Evolutionary conservation across 2,113 vertebrate species (phyloP).

Genomic region (Zosterops lateralis): DNA sequence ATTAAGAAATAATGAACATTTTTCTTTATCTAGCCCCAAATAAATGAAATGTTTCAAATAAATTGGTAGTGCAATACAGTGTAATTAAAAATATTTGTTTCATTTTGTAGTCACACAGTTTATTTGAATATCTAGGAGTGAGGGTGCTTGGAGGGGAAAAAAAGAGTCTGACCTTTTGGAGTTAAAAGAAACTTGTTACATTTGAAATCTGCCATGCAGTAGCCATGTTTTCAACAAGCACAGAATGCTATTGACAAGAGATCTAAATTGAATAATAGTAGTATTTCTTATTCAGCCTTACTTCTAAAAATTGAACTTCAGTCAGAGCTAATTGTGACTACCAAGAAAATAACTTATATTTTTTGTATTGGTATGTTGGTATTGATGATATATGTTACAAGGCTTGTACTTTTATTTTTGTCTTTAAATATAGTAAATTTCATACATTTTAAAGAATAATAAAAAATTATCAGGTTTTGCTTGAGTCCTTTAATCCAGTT

Average conservation of each 20-base stretch:
- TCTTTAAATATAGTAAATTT: not conserved
- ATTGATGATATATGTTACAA: not conserved
- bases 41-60: not conserved
- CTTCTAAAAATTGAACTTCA: not conserved
- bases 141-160: not conserved
- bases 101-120: not conserved
- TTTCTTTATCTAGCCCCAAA: not conserved
- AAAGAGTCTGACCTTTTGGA: not conserved
- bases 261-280: not conserved
- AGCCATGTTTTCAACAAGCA: not conserved
- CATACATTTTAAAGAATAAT: not conserved
- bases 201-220: not conserved
- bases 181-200: not conserved
- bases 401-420: not conserved
- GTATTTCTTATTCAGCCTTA: not conserved
- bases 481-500: not conserved
- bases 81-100: not conserved
- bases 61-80: not conserved
- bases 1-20: not conserved
- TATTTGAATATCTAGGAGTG: rapidly evolving
- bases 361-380: not conserved
- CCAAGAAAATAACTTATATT: not conserved
- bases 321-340: not conserved
- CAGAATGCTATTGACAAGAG: rapidly evolving
- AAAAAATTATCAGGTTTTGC: not conserved